Evolutionary conservation across 2,113 vertebrate genomes (phyloP).

Genomic region (Verasper variegatus): DNA sequence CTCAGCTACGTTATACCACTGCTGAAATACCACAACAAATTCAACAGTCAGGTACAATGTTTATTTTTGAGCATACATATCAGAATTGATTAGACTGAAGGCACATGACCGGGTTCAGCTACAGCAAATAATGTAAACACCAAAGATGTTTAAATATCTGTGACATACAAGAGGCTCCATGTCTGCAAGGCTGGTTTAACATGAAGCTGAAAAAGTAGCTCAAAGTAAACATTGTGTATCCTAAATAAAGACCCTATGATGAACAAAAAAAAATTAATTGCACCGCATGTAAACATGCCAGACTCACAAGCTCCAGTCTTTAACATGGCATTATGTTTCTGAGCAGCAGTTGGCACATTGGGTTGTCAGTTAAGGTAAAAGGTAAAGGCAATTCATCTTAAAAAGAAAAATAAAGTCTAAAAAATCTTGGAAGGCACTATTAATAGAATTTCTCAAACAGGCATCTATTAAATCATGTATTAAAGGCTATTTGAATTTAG

Average conservation of each 20-base stretch:
- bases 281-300: conserved; percentile 54
- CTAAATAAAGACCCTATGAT: not conserved
- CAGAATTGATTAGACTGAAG: conserved; percentile 47
- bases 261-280: conserved; percentile 11
- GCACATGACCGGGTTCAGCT: conserved; percentile 50
- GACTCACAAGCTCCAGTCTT: conserved; percentile 13
- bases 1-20: not conserved
- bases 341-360: conserved; percentile 59
- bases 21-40: not conserved
- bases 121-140: conserved; percentile 5
- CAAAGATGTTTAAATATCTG: conserved; percentile 20
- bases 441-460: conserved; percentile 24
- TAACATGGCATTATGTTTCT: not conserved
- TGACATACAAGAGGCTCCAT: not conserved
- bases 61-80: conserved; percentile 56
- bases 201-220: not conserved
- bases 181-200: not conserved
- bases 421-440: conserved; percentile 56
- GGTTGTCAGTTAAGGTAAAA: conserved; percentile 30
- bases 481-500: not conserved
- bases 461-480: not conserved
- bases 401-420: not conserved
- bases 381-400: conserved; percentile 30
- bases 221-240: conserved; percentile 39
- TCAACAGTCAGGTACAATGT: conserved; percentile 48